Percentiles rank a stretch among this genome's conserved stretches.
These are phyloP conservation scores for Linnaemya vulpina DNA, from an alignment of 2,888 invertebrate genomes.

Conservation along the genomic window DNA sequence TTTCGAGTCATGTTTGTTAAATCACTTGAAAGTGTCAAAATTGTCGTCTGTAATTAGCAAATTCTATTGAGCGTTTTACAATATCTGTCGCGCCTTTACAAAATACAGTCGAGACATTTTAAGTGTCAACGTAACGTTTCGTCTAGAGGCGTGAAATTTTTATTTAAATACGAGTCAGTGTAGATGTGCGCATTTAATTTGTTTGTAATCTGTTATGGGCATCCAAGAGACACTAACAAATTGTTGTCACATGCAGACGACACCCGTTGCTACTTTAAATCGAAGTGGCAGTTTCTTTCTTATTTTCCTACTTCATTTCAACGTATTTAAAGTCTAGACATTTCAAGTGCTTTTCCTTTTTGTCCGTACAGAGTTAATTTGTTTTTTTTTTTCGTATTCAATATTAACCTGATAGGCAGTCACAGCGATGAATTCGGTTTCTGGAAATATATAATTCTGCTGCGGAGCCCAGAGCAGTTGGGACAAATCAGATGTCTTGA, in stretches of 20 bases:
- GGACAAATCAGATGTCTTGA: conserved; percentile 89
- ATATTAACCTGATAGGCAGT: conserved; percentile 95
- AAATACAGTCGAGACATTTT: conserved; percentile 60
- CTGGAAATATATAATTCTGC: conserved; percentile 88
- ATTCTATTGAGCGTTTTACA: conserved; percentile 36
- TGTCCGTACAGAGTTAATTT: conserved; percentile 41
- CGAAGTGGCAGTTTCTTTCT: conserved; percentile 46
- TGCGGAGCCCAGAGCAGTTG: conserved; percentile 89
- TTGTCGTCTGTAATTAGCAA: conserved; percentile 69
- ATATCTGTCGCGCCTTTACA: conserved; percentile 57
- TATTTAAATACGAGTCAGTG: conserved; percentile 73
- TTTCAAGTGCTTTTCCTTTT: conserved; percentile 45
- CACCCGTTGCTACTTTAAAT: conserved; percentile 46
- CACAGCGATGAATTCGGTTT: conserved; percentile 97
- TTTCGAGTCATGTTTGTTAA: conserved; percentile 53
- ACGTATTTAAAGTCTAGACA: conserved; percentile 61
- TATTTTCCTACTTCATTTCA: conserved; percentile 46
- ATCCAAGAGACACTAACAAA: conserved; percentile 10
- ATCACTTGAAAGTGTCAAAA: conserved; percentile 69
- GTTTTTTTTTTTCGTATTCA: conserved; percentile 10
- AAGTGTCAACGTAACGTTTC: conserved; percentile 51
- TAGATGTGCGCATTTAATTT: neutral
- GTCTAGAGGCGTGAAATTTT: conserved; percentile 72
- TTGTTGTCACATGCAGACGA: conserved; percentile 29
- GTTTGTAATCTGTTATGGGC: neutral